Evolutionary conservation across 2,888 invertebrate species (phyloP).

Genomic region (Euproctis similis): DNA sequence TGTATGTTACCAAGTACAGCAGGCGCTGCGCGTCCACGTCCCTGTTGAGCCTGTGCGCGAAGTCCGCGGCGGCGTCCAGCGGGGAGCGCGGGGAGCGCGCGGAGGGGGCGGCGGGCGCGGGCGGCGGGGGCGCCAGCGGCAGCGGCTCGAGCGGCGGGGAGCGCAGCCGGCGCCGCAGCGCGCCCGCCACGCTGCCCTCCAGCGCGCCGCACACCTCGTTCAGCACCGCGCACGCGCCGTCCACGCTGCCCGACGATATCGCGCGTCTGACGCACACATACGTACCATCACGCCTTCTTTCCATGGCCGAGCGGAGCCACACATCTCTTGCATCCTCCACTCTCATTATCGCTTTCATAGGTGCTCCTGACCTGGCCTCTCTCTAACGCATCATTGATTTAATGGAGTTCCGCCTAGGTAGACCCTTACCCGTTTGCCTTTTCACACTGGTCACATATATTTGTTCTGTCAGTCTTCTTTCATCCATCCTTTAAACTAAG

Average conservation of each 20-base stretch:
- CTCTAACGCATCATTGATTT: no score
- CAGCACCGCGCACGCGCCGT: constrained; percentile 96
- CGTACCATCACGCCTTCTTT: no score
- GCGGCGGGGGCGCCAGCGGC: constrained; percentile 51
- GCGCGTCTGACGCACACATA: constrained; percentile 84
- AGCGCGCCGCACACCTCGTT: constrained; percentile 93
- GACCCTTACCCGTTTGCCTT: no score
- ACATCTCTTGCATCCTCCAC: no score
- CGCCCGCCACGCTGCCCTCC: constrained; percentile 79
- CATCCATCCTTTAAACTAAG: no score
- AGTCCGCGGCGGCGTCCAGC: constrained; percentile 10
- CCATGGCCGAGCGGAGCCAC: no score
- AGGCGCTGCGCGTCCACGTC: constrained; percentile 86
- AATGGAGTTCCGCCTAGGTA: no score
- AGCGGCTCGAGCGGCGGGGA: constrained; percentile 49
- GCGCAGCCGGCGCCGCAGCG: constrained; percentile 77
- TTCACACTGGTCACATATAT: no score
- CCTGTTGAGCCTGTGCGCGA: constrained; percentile 22
- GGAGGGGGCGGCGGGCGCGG: constrained; percentile 73
- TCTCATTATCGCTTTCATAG: no score
- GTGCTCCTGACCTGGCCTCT: no score
- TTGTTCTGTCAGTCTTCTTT: no score
- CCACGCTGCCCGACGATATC: constrained; percentile 92
- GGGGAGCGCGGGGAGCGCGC: constrained; percentile 56
- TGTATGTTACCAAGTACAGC: constrained; percentile 84